Conservation (phyloP, 2,113 vertebrate species). For the Cinclus mexicanus region DNA sequence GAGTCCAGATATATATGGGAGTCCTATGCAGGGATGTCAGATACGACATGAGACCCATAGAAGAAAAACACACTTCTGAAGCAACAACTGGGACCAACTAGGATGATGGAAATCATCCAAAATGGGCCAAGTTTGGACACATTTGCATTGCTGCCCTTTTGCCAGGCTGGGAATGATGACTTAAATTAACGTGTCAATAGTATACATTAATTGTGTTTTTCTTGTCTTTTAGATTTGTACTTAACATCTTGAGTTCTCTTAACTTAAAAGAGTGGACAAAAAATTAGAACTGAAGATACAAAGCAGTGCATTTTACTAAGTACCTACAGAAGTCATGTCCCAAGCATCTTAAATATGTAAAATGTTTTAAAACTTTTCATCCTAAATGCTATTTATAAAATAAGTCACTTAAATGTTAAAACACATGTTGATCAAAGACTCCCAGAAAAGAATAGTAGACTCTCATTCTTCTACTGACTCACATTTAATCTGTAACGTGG, state of each 20-base stretch:
- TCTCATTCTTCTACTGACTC: not conserved
- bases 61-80: not conserved
- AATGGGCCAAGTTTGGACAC: not conserved
- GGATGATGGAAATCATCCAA: not conserved
- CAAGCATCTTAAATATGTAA: not conserved
- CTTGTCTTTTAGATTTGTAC: not conserved
- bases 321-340: not conserved
- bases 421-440: constrained; percentile 36
- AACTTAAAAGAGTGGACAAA: not conserved
- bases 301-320: not conserved
- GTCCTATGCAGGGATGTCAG: not conserved
- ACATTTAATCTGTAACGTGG: not conserved
- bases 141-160: not conserved
- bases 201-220: not conserved
- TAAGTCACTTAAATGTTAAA: constrained; percentile 27
- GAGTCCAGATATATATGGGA: not conserved
- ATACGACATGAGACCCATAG: not conserved
- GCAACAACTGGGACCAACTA: not conserved
- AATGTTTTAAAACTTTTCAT: constrained; percentile 10
- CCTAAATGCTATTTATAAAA: constrained; percentile 36
- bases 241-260: not conserved
- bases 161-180: not conserved
- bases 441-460: not conserved
- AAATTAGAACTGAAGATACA: not conserved
- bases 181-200: not conserved